Evolutionary conservation across 1,140 invertebrate species (phyloP).

Genomic region (Lasioglossum albipes): DNA sequence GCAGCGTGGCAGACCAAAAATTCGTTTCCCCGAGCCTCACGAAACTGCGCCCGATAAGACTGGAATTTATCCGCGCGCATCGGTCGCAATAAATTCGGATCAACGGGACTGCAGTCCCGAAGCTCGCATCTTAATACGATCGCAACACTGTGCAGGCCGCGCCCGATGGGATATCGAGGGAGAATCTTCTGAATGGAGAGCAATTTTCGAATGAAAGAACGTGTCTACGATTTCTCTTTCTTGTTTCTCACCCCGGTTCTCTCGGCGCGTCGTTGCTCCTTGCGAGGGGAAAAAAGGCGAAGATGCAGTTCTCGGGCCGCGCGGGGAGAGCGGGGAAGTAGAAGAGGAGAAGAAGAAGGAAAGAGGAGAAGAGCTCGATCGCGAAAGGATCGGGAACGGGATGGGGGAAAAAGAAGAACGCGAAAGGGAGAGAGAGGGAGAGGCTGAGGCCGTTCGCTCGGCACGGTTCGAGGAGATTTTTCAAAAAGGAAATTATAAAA

Average conservation of each 20-base stretch:
- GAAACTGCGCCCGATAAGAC: constrained; percentile 21
- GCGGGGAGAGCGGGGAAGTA: too few species aligned
- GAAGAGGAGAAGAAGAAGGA: background rate
- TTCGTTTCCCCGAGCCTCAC: background rate
- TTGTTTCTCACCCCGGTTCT: background rate
- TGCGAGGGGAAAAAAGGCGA: background rate
- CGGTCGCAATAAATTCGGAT: constrained; percentile 49
- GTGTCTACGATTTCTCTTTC: constrained; percentile 18
- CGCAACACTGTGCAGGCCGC: constrained; percentile 26
- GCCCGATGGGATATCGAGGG: background rate
- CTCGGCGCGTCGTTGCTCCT: too few species aligned
- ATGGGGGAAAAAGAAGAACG: background rate
- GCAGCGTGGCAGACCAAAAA: background rate
- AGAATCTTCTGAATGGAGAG: constrained; percentile 42
- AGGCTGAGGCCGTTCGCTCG: background rate
- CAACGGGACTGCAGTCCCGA: constrained; percentile 23
- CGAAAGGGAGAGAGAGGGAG: background rate
- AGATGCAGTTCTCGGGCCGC: too few species aligned
- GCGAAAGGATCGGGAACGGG: constrained; percentile 8
- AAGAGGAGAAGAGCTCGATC: background rate
- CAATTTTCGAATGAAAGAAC: constrained; percentile 43
- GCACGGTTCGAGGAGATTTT: constrained; percentile 48
- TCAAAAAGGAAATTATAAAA: constrained; percentile 69
- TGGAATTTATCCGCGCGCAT: constrained; percentile 40
- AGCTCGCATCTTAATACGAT: constrained; percentile 48